Evolutionary conservation across 2,888 invertebrate species (phyloP), one percentile per base, ranked within the genome.

Genomic region (Acleris cristana): DNA sequence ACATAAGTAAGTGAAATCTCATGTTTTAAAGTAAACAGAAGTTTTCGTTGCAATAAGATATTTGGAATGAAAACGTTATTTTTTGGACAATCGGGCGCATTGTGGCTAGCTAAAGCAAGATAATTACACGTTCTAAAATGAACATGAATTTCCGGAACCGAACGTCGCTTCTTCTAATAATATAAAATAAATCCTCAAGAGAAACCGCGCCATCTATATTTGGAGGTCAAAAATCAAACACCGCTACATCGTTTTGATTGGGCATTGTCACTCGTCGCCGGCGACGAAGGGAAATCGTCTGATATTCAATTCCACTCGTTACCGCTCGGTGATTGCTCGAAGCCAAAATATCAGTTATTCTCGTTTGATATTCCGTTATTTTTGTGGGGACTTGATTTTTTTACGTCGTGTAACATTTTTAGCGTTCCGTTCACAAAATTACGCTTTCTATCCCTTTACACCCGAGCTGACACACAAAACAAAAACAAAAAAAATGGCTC

Each of bases 261-360:
- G 12, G 26, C 58, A 58, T 58, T 58, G 58, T 58, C n/a, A 18
- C 21, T 8, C 16, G 10, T 18, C 10, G 51, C n/a, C 26, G n/a
- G 8, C 12, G 40, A 14, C 8, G 2, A 30, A 18, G 16, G 26
- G 48, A 48, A 58, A 14, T 58, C 26, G 57, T 23, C 12, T 19
- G n/a, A 45, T n/a, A 26, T 26, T 44, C 26, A 48, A 58, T 58
- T 48, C 23, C 6, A 12, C 30, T 48, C 48, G 23, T 58, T 30
- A 26, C 48, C 21, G 44, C 19, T 2, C n/a, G 48, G 48, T 48
- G 56, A 44, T 56, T 56, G 44, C 16, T 14, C 10, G 16, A 8
- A 48, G 48, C 56, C 2, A 48, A 58, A 58, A 58, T 58, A 58
- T 48, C 23, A 21, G n/a, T 21, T 23, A 26, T 58, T 58, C n/a